Conservation (phyloP, 1,140 invertebrate genomes). For the Bilobella aurantiaca region DNA sequence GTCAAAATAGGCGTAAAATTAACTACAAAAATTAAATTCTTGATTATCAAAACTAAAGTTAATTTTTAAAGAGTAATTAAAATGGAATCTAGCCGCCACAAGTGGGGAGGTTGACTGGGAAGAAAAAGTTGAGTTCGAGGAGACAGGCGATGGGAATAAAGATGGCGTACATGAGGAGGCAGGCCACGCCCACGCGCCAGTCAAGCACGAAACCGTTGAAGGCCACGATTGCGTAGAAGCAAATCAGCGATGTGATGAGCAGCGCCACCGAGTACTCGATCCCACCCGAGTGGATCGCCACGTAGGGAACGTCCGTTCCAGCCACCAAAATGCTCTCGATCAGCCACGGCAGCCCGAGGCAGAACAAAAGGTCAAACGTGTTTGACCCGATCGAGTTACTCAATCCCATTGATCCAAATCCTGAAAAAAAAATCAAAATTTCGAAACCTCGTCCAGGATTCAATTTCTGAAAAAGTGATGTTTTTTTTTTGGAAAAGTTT, state of each 20-base stretch:
- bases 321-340: constrained; percentile 40
- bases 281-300: constrained; percentile 48
- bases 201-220: constrained; percentile 38
- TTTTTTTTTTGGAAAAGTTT: too few relatives aligned
- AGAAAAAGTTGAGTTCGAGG: constrained; percentile 48
- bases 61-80: background rate
- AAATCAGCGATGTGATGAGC: constrained; percentile 36
- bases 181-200: constrained; percentile 45
- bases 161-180: constrained; percentile 49
- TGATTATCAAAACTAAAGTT: too few relatives aligned
- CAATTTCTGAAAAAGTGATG: too few relatives aligned
- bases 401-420: constrained; percentile 45
- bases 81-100: too few relatives aligned
- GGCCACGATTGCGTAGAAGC: constrained; percentile 35
- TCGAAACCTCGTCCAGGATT: too few relatives aligned
- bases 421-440: constrained; percentile 34
- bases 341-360: constrained; percentile 46
- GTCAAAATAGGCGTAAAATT: too few relatives aligned
- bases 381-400: constrained; percentile 45
- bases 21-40: too few relatives aligned
- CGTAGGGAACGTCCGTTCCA: constrained; percentile 31
- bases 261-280: constrained; percentile 39
- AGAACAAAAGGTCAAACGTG: constrained; percentile 46
- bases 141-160: constrained; percentile 54
- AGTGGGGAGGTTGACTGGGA: constrained; percentile 41